Percentiles rank a stretch among this genome's conserved stretches.
Evolutionary conservation across 1,140 invertebrate genomes (phyloP).

Genomic region (Watersipora subatra): DNA sequence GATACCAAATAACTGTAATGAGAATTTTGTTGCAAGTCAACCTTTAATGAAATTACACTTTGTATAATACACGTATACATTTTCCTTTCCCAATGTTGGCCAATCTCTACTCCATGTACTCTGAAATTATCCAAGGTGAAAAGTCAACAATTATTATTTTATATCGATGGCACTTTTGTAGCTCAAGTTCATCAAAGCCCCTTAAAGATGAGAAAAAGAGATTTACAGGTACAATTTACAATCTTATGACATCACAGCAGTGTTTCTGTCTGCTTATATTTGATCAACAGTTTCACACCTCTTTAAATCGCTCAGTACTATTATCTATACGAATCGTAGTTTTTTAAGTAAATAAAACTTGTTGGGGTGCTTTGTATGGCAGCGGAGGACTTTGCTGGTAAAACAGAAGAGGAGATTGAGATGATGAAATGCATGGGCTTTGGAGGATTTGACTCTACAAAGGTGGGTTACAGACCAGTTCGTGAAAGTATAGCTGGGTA

Average conservation of each 20-base stretch:
- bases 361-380: constrained; percentile 3
- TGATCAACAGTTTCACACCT: no score
- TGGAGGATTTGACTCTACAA: constrained; percentile 82
- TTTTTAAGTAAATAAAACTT: not conserved
- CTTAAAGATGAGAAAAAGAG: not conserved
- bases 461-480: constrained; percentile 46
- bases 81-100: no score
- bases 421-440: constrained; percentile 97
- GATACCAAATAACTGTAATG: no score
- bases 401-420: constrained; percentile 70
- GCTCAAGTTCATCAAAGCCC: not conserved
- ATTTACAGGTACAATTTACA: not conserved
- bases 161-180: not conserved
- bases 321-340: not conserved
- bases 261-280: no score
- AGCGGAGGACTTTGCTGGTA: constrained; percentile 14
- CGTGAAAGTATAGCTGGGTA: no score
- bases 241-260: no score
- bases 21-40: not conserved
- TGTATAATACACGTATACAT: not conserved
- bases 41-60: not conserved
- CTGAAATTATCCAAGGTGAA: no score
- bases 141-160: no score
- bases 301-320: no score
- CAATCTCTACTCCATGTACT: no score